phyloP scores from a whole-genome alignment of 2,113 vertebrate species.

The Excalfactoria chinensis region DNA sequence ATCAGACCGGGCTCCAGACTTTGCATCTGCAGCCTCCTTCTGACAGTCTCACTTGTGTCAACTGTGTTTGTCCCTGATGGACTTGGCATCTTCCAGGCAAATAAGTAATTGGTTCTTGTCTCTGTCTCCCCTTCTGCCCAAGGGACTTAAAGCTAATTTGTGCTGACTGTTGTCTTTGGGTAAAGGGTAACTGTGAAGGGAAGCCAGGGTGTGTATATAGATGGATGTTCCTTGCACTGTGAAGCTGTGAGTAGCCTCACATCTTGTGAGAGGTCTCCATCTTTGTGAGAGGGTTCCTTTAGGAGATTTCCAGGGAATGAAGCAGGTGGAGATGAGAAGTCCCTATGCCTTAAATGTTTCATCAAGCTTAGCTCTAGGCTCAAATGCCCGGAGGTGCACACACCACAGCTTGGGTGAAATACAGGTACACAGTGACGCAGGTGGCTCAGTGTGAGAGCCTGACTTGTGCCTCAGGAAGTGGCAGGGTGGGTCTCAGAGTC shows the following conservation, averaged over 20 bases:
- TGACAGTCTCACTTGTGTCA: neutral
- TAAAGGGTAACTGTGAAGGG: neutral
- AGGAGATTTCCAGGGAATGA: neutral
- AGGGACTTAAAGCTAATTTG: slow-evolving; percentile 50
- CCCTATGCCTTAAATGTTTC: neutral
- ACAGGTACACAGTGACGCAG: neutral
- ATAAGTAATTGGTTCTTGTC: slow-evolving; percentile 60
- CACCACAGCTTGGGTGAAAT: neutral
- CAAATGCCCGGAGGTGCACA: neutral
- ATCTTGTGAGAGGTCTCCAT: neutral
- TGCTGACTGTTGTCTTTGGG: slow-evolving; percentile 43
- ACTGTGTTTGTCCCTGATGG: slow-evolving; percentile 39
- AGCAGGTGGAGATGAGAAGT: neutral
- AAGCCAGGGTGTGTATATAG: neutral
- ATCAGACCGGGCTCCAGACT: neutral
- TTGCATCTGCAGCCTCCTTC: neutral
- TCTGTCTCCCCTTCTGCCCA: slow-evolving; percentile 36
- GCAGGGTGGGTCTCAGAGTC: neutral
- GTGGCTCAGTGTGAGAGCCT: neutral
- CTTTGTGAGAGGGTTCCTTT: neutral
- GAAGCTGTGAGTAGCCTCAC: neutral
- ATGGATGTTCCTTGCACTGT: neutral
- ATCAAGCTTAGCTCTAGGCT: neutral
- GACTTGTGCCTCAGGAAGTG: neutral
- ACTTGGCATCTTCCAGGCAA: slow-evolving; percentile 46